Conservation (phyloP, 2,888 invertebrate genomes). For the Nycteola revayana region DNA sequence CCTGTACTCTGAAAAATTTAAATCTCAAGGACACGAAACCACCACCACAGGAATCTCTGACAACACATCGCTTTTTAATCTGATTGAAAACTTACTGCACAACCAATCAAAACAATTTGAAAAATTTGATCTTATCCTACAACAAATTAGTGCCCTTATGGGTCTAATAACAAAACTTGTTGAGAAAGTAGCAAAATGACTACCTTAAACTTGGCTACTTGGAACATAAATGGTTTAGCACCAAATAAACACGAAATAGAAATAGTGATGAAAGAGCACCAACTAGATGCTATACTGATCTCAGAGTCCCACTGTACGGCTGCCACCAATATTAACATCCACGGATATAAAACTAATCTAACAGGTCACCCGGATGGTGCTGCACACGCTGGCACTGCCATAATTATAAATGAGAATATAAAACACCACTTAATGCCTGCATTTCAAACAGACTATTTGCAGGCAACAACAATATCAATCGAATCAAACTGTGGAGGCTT, state of each 20-base stretch:
- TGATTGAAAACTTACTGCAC: too few species aligned
- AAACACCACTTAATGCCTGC: slow-evolving; percentile 10
- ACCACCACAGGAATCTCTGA: slow-evolving; percentile 1
- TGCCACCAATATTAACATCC: slow-evolving; percentile 4
- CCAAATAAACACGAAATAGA: slow-evolving; percentile 13
- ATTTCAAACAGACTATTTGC: slow-evolving; percentile 14
- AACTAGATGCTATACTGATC: slow-evolving; percentile 15
- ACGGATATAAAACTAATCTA: slow-evolving; percentile 8
- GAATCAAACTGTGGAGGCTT: slow-evolving; percentile 7
- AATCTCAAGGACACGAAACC: background rate
- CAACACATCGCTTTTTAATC: too few species aligned
- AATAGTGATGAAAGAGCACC: slow-evolving; percentile 9
- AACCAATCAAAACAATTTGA: slow-evolving; percentile 17
- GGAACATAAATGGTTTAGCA: slow-evolving; percentile 19
- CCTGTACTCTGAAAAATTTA: background rate
- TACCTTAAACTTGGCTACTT: slow-evolving; percentile 7
- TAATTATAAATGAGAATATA: slow-evolving; percentile 11
- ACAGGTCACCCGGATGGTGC: slow-evolving; percentile 19
- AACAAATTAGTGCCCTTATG: slow-evolving; percentile 12
- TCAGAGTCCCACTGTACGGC: slow-evolving; percentile 15
- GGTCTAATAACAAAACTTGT: slow-evolving; percentile 8
- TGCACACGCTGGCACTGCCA: slow-evolving; percentile 16
- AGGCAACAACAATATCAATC: slow-evolving; percentile 16
- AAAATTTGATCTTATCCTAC: slow-evolving; percentile 17
- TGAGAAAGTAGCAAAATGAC: slow-evolving; percentile 4